phyloP scores from a whole-genome alignment of 2,113 vertebrate genomes.

The Ascaphus truei region DNA sequence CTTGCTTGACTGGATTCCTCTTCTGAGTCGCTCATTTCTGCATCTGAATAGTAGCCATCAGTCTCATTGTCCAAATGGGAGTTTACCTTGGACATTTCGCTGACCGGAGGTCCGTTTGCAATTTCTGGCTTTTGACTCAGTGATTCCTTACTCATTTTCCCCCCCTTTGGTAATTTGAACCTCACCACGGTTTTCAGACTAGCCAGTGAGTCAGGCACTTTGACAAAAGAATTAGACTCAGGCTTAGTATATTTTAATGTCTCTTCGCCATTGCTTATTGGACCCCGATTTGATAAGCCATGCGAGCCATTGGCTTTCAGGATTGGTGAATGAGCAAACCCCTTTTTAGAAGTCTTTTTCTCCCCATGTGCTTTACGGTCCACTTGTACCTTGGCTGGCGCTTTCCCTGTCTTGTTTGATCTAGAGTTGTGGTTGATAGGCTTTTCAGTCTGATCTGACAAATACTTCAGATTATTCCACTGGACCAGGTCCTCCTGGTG shows the following conservation, averaged over 20 bases:
- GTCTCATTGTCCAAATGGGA: constrained; percentile 73
- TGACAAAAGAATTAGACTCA: constrained; percentile 56
- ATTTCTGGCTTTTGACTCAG: constrained; percentile 55
- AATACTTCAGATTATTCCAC: constrained; percentile 48
- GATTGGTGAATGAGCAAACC: constrained; percentile 64
- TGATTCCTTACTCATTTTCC: constrained; percentile 57
- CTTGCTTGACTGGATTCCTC: constrained; percentile 62
- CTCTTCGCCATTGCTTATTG: constrained; percentile 47
- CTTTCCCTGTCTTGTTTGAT: constrained; percentile 51
- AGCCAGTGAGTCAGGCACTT: constrained; percentile 66
- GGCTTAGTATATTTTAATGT: constrained; percentile 34
- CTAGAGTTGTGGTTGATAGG: constrained; percentile 50
- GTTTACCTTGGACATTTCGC: constrained; percentile 57
- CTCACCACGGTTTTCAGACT: constrained; percentile 62
- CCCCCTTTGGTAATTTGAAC: constrained; percentile 73
- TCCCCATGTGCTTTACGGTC: constrained; percentile 47
- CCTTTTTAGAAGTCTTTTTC: constrained; percentile 56
- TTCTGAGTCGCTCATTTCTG: constrained; percentile 85
- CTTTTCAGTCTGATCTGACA: constrained; percentile 51
- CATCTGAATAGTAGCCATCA: constrained; percentile 89
- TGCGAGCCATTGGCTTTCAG: constrained; percentile 73
- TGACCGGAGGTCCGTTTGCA: constrained; percentile 36
- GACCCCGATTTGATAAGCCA: constrained; percentile 57
- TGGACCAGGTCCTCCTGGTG: constrained; percentile 42
- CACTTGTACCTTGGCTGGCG: constrained; percentile 30